Evolutionary conservation across 2,888 invertebrate species (phyloP).

Genomic region (Notodonta ziczac): DNA sequence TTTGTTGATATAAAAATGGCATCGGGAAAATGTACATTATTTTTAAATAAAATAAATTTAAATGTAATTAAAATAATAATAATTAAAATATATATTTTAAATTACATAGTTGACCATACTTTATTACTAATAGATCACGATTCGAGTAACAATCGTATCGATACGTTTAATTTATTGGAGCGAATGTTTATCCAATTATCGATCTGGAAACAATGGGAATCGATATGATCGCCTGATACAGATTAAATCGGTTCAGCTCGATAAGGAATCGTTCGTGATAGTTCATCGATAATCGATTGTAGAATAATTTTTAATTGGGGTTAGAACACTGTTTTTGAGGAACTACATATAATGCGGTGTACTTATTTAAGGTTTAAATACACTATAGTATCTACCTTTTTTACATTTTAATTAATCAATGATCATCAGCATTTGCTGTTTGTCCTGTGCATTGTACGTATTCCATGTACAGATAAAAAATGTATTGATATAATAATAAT

Average conservation of each 20-base stretch:
- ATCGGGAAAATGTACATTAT: no score
- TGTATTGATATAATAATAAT: no score
- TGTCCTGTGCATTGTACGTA: no score
- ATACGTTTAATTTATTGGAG: conserved; percentile 35
- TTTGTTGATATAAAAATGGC: no score
- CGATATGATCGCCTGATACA: conserved; percentile 43
- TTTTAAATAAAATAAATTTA: no score
- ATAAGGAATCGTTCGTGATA: conserved; percentile 41
- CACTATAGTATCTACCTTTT: no score
- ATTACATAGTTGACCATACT: neutral
- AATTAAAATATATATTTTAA: no score
- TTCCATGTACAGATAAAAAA: no score
- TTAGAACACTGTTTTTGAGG: neutral
- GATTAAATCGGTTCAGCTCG: conserved; percentile 37
- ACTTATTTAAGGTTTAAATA: no score
- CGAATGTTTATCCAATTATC: conserved; percentile 47
- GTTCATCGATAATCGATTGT: conserved; percentile 37
- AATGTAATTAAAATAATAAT: no score
- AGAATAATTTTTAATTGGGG: conserved; percentile 33
- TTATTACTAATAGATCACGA: conserved; percentile 31
- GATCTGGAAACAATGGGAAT: conserved; percentile 43
- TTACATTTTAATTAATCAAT: no score
- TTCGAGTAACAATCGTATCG: conserved; percentile 25
- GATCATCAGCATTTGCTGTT: no score
- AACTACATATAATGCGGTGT: neutral